phyloP scores from a whole-genome alignment of 2,888 invertebrate species.

The Drosophila koepferae region DNA sequence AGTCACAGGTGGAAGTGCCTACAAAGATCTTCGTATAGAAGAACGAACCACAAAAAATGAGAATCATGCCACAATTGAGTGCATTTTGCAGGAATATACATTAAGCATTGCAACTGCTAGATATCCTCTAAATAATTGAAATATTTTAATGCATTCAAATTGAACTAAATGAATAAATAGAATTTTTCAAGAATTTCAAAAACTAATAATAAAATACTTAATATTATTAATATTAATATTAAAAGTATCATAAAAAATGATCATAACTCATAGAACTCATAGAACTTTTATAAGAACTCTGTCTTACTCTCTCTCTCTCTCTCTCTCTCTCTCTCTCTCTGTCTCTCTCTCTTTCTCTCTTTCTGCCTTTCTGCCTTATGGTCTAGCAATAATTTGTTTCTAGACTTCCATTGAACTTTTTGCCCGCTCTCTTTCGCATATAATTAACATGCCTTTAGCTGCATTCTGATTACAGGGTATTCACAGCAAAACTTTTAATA shows the following conservation, averaged over 20 bases:
- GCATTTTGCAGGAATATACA: conserved; percentile 51
- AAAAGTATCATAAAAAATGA: too few species aligned
- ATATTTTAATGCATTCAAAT: not conserved
- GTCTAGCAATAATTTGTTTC: not conserved
- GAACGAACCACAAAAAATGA: conserved; percentile 38
- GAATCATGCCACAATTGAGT: conserved; percentile 75
- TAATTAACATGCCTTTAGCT: conserved; percentile 17
- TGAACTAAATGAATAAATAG: not conserved
- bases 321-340: too few species aligned
- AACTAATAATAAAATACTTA: too few species aligned
- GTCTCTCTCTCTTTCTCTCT: too few species aligned
- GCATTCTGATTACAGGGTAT: conserved; percentile 42
- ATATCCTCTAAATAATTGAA: conserved; percentile 34
- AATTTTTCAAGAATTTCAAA: not conserved
- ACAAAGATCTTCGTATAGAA: conserved; percentile 11
- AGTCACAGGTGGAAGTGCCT: conserved; percentile 54
- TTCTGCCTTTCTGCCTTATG: not conserved
- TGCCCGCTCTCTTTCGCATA: conserved; percentile 22
- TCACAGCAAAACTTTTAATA: conserved; percentile 67
- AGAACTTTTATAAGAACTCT: too few species aligned
- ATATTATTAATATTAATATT: too few species aligned
- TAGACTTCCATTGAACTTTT: not conserved
- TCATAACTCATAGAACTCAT: too few species aligned
- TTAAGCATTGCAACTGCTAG: not conserved
- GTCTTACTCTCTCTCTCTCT: too few species aligned